phyloP scores from a whole-genome alignment of 2,797 vertebrate genomes.

The Acanthopagrus latus region DNA sequence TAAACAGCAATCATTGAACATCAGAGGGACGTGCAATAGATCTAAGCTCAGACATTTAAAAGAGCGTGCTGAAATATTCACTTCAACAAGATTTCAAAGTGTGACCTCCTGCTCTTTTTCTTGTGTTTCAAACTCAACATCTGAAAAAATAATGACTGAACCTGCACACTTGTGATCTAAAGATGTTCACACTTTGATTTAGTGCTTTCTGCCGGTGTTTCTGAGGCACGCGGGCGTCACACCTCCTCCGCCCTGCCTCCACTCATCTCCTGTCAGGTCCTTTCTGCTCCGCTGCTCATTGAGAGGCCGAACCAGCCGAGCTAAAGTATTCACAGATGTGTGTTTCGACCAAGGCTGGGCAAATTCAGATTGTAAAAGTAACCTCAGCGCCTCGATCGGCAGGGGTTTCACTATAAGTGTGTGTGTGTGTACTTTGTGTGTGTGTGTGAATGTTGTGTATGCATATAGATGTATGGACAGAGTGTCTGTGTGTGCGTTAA shows the following conservation, averaged over 20 bases:
- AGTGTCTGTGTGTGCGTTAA: constrained; percentile 52
- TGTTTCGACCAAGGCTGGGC: constrained; percentile 51
- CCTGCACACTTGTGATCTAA: constrained; percentile 33
- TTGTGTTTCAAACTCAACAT: constrained; percentile 22
- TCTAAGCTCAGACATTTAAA: not conserved
- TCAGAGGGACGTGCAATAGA: not conserved
- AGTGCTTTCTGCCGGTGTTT: constrained; percentile 28
- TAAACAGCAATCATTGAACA: not conserved
- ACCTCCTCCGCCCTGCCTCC: constrained; percentile 43
- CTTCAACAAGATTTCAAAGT: constrained; percentile 23
- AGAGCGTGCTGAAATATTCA: not conserved
- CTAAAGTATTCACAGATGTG: constrained; percentile 79
- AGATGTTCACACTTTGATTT: constrained; percentile 51
- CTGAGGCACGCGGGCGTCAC: constrained; percentile 19
- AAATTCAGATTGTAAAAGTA: constrained; percentile 74
- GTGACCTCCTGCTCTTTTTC: constrained; percentile 16
- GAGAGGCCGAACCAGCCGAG: constrained; percentile 51
- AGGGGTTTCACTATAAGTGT: constrained; percentile 48
- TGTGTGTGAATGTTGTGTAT: constrained; percentile 27
- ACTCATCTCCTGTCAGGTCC: constrained; percentile 72
- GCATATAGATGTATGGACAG: constrained; percentile 32
- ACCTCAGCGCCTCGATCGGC: constrained; percentile 57
- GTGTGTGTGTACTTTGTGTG: constrained; percentile 12
- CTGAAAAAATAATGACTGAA: constrained; percentile 12
- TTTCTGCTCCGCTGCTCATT: constrained; percentile 61